Conservation (phyloP, 2,888 invertebrate genomes). For the Lepidocyrtoides sp. region DNA sequence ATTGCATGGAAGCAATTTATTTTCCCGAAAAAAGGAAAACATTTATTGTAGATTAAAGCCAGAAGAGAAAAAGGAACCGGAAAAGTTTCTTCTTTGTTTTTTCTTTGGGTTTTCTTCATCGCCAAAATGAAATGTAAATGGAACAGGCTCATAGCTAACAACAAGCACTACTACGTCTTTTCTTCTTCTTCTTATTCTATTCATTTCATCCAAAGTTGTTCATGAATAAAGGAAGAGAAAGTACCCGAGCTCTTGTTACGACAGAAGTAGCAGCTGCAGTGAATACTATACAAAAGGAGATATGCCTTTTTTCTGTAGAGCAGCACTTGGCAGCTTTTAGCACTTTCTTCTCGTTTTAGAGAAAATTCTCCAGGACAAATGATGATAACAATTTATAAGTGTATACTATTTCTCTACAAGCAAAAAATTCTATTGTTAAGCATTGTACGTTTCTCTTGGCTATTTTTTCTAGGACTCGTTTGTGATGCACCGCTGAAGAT, state of each 20-base stretch:
- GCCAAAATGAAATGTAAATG: slow-evolving; percentile 40
- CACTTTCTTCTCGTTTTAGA: background rate
- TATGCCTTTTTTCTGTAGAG: background rate
- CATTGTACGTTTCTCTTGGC: slow-evolving; percentile 7
- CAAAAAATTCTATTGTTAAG: background rate
- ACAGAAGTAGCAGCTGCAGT: background rate
- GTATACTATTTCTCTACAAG: background rate
- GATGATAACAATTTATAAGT: slow-evolving; percentile 31
- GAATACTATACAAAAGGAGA: background rate
- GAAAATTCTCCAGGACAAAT: slow-evolving; percentile 25
- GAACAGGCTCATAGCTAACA: background rate
- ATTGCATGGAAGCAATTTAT: slow-evolving; percentile 1
- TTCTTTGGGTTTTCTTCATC: background rate
- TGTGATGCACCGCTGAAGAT: slow-evolving; percentile 32
- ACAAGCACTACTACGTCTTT: background rate
- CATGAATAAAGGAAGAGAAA: slow-evolving; percentile 41
- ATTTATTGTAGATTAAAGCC: slow-evolving; percentile 56
- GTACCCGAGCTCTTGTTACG: background rate
- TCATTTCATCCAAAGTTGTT: slow-evolving; percentile 34
- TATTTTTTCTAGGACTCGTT: slow-evolving; percentile 31
- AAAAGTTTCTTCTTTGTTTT: slow-evolving; percentile 17
- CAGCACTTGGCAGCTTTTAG: slow-evolving; percentile 25
- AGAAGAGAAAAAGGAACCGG: background rate
- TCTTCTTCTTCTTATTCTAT: background rate
- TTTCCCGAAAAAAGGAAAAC: slow-evolving; percentile 6